phyloP scores from a whole-genome alignment of 2,888 invertebrate genomes.

The Silvanus unidentatus region DNA sequence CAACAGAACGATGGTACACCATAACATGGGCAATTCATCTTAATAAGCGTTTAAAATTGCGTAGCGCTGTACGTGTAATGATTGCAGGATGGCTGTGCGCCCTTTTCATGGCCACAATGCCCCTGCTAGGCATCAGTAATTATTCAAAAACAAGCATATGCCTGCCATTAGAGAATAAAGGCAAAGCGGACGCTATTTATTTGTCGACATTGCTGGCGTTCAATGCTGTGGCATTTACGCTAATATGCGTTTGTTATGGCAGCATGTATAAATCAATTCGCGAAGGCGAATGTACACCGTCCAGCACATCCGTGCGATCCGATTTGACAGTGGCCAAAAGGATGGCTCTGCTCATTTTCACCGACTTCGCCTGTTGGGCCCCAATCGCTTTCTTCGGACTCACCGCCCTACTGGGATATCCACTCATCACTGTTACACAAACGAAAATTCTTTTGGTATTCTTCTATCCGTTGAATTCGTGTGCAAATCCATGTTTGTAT shows the following conservation, averaged over 20 bases:
- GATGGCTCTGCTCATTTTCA: constrained; percentile 63
- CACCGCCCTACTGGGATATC: constrained; percentile 57
- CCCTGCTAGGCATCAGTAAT: constrained; percentile 57
- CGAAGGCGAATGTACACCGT: constrained; percentile 51
- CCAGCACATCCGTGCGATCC: constrained; percentile 44
- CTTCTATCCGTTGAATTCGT: constrained; percentile 64
- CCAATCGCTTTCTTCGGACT: constrained; percentile 63
- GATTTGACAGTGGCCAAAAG: constrained; percentile 55
- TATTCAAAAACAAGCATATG: constrained; percentile 65
- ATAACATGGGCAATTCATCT: constrained; percentile 58
- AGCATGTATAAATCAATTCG: constrained; percentile 57
- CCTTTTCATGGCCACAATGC: constrained; percentile 53
- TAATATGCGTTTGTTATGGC: constrained; percentile 58
- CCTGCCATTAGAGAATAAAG: constrained; percentile 56
- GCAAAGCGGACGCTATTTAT: constrained; percentile 51
- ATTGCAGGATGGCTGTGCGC: constrained; percentile 55
- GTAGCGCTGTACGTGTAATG: constrained; percentile 55
- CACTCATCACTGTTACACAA: constrained; percentile 53
- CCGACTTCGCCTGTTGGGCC: constrained; percentile 58
- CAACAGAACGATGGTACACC: constrained; percentile 55
- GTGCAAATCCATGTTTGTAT: constrained; percentile 65
- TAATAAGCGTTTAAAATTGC: constrained; percentile 54
- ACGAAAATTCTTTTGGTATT: constrained; percentile 57
- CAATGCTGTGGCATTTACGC: constrained; percentile 57
- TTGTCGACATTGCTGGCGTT: constrained; percentile 52